These are phyloP conservation scores for Cyrtonyx montezumae DNA, from an alignment of 2,113 vertebrate species.

Conservation along the genomic window DNA sequence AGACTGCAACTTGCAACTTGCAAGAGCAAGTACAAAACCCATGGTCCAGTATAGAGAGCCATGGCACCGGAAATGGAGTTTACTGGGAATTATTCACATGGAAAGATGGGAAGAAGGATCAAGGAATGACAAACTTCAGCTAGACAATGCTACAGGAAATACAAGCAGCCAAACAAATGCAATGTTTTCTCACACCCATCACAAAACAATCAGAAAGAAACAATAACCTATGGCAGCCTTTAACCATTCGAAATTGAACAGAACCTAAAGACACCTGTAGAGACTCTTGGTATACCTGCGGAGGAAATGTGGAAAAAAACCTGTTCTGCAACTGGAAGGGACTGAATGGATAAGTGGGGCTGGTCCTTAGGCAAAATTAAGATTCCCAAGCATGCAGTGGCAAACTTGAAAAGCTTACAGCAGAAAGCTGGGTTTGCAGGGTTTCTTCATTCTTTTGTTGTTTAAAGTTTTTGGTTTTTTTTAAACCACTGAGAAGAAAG, in stretches of 20 bases:
- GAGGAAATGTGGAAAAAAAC: not conserved
- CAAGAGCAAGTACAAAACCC: too few relatives aligned
- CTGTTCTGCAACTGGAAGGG: not conserved
- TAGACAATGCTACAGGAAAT: not conserved
- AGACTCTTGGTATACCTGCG: not conserved
- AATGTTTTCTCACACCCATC: not conserved
- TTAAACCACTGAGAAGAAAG: not conserved
- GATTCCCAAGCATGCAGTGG: not conserved
- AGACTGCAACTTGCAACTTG: too few relatives aligned
- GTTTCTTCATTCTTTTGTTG: not conserved
- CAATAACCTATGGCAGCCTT: not conserved
- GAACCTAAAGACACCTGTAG: not conserved
- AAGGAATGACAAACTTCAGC: not conserved
- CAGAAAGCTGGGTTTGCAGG: rapidly evolving
- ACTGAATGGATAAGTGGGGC: not conserved
- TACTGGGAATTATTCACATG: too few relatives aligned
- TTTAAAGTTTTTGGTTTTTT: not conserved
- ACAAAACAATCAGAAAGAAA: not conserved
- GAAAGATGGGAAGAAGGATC: not conserved
- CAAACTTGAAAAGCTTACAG: not conserved
- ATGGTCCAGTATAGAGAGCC: too few relatives aligned
- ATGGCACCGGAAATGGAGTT: too few relatives aligned
- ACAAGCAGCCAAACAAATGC: not conserved
- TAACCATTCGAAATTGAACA: not conserved
- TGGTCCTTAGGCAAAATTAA: not conserved